These are phyloP conservation scores for Brachionus rubens DNA, from an alignment of 1,140 invertebrate genomes.

Conservation along the genomic window DNA sequence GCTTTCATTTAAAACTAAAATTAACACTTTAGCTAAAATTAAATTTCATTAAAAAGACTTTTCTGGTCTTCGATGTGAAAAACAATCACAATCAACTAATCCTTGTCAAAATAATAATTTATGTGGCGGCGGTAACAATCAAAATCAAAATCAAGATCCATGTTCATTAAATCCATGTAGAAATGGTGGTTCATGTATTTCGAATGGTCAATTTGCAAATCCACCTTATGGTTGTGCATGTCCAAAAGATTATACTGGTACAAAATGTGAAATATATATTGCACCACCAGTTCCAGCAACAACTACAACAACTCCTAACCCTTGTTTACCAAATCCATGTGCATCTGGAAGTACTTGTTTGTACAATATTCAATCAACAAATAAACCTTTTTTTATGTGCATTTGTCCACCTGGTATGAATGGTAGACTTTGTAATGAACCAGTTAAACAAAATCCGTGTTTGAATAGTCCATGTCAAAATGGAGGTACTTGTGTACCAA, in stretches of 20 bases:
- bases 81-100: neutral
- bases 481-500: slow-evolving; percentile 19
- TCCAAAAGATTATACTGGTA: slow-evolving; percentile 68
- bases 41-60: neutral
- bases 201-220: slow-evolving; percentile 63
- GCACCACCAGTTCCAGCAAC: neutral
- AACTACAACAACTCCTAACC: slow-evolving; percentile 25
- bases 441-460: slow-evolving; percentile 12
- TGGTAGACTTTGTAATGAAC: slow-evolving; percentile 22
- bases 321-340: slow-evolving; percentile 66
- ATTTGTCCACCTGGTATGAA: neutral
- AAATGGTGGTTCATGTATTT: no score
- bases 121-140: slow-evolving; percentile 61
- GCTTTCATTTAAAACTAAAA: neutral
- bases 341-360: slow-evolving; percentile 90
- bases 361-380: slow-evolving; percentile 14
- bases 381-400: slow-evolving; percentile 28
- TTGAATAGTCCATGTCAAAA: slow-evolving; percentile 25
- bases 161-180: no score
- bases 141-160: no score
- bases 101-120: slow-evolving; percentile 55
- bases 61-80: slow-evolving; percentile 11
- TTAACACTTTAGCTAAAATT: no score
- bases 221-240: slow-evolving; percentile 65
- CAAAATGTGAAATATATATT: slow-evolving; percentile 64